A percentile compares a stretch with the other conserved stretches of the same genome.
Evolutionary conservation across 35 echinoderm and acorn worm genomes (phyloP).

Genomic region (Apostichopus japonicus): DNA sequence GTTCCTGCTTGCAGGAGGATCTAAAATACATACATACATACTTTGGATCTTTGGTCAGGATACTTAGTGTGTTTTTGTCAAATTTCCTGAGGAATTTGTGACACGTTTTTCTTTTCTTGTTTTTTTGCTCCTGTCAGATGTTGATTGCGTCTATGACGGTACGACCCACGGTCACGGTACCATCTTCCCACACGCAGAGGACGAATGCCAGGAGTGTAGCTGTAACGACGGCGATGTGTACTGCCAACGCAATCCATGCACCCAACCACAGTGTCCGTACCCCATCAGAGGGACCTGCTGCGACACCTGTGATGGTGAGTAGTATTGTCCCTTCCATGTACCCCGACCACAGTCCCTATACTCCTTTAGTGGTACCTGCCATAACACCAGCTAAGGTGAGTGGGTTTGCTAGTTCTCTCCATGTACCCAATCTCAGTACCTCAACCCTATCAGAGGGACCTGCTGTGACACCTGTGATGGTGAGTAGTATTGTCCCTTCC

Average conservation of each 20-base stretch:
- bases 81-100: too few relatives aligned
- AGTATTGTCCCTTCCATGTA: too few relatives aligned
- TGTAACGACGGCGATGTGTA: slow-evolving; percentile 81
- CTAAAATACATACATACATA: too few relatives aligned
- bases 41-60: too few relatives aligned
- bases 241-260: slow-evolving; percentile 64
- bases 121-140: background rate
- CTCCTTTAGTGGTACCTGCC: too few relatives aligned
- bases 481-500: too few relatives aligned
- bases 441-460: slow-evolving; percentile 74
- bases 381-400: too few relatives aligned
- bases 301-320: slow-evolving; percentile 75
- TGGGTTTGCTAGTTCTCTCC: slow-evolving; percentile 50
- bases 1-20: too few relatives aligned
- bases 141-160: slow-evolving; percentile 16
- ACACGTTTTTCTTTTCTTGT: background rate
- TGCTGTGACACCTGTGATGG: slow-evolving; percentile 88
- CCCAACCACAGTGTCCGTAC: slow-evolving; percentile 72
- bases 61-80: too few relatives aligned
- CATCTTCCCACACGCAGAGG: slow-evolving; percentile 39
- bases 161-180: slow-evolving; percentile 44
- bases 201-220: slow-evolving; percentile 70
- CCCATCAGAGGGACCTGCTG: slow-evolving; percentile 85
- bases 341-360: background rate
- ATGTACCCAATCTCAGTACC: slow-evolving; percentile 68